Evolutionary conservation across 1,140 invertebrate species (phyloP).

Genomic region (Pachyrhynchus sulphureomaculatus): DNA sequence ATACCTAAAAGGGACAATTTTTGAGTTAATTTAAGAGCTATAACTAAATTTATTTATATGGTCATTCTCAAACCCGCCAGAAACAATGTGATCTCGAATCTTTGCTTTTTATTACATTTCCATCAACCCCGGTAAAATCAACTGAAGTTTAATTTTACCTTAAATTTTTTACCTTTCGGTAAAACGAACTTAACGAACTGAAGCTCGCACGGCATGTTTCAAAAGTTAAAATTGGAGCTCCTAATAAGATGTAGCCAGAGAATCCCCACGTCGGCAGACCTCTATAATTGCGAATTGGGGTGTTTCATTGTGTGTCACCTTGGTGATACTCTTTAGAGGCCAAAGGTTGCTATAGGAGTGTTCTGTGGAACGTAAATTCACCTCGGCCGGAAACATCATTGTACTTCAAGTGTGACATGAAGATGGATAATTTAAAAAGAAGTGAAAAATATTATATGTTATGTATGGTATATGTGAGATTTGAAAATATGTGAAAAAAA

Average conservation of each 20-base stretch:
- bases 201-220: constrained; percentile 9
- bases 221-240: constrained; percentile 26
- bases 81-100: too few relatives aligned
- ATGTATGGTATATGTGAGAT: too few relatives aligned
- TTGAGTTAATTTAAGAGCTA: too few relatives aligned
- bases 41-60: too few relatives aligned
- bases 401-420: constrained; percentile 10
- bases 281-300: constrained; percentile 28
- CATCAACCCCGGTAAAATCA: too few relatives aligned
- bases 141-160: too few relatives aligned
- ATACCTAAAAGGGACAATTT: too few relatives aligned
- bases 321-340: constrained; percentile 31
- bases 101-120: too few relatives aligned
- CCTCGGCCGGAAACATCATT: constrained; percentile 20
- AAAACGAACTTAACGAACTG: constrained; percentile 9
- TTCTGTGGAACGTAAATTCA: constrained; percentile 24
- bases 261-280: constrained; percentile 16
- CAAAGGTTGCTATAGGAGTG: constrained; percentile 35
- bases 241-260: constrained; percentile 27
- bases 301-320: constrained; percentile 38
- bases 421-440: too few relatives aligned
- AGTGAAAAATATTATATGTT: too few relatives aligned
- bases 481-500: too few relatives aligned
- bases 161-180: neutral
- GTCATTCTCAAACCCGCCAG: too few relatives aligned